Percentiles rank a stretch among this genome's conserved stretches.
These are phyloP conservation scores for Rhea pennata DNA, from an alignment of 2,113 vertebrate species.

Conservation along the genomic window DNA sequence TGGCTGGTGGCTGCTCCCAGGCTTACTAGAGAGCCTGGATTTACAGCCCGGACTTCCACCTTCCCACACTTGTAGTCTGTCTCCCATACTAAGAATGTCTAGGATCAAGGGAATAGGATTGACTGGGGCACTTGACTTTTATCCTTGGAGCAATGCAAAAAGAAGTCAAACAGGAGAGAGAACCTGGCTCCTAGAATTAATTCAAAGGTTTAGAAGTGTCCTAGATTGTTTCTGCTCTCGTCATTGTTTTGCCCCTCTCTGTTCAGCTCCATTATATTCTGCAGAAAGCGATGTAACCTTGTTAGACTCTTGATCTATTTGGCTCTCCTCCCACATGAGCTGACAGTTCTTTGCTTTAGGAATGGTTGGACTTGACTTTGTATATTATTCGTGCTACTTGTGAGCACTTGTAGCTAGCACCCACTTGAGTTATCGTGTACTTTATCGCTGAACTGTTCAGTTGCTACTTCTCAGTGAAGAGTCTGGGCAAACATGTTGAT, in stretches of 20 bases:
- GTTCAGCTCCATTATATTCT: neutral
- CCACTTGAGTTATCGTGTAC: neutral
- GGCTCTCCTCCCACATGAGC: neutral
- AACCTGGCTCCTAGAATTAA: neutral
- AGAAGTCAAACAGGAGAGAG: neutral
- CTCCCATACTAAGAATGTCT: neutral
- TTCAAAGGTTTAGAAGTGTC: neutral
- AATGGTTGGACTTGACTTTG: neutral
- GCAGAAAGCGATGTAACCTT: neutral
- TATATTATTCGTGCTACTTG: constrained; percentile 34
- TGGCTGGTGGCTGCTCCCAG: neutral
- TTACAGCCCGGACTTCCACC: neutral
- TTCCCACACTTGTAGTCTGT: neutral
- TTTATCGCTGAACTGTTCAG: neutral
- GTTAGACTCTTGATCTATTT: neutral
- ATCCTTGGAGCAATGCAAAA: neutral
- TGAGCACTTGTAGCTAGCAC: constrained; percentile 20
- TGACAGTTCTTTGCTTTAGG: constrained; percentile 11
- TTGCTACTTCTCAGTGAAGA: neutral
- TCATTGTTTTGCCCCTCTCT: neutral
- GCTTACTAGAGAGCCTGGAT: neutral
- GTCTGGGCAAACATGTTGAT: neutral
- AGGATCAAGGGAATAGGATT: neutral
- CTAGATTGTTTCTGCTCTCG: neutral
- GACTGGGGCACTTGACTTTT: neutral